Evolutionary conservation across 2,797 vertebrate genomes (phyloP).

Genomic region (Scleropages formosus): DNA sequence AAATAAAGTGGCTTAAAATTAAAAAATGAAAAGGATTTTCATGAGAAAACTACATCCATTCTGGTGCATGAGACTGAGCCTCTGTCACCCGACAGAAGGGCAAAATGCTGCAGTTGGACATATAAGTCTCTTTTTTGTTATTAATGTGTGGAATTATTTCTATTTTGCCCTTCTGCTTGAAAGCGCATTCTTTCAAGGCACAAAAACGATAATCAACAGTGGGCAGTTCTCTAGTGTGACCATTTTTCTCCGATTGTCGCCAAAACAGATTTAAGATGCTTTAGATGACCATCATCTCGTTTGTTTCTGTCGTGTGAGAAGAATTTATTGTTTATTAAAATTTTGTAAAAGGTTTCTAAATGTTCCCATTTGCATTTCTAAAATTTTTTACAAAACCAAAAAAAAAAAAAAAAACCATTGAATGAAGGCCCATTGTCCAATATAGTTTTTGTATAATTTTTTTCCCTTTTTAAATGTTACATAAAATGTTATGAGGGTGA

Average conservation of each 20-base stretch:
- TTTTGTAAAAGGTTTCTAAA: slow-evolving; percentile 20
- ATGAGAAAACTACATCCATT: slow-evolving; percentile 36
- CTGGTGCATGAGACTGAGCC: slow-evolving; percentile 43
- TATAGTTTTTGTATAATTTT: slow-evolving; percentile 20
- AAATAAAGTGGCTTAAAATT: slow-evolving; percentile 57
- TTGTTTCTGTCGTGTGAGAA: no score
- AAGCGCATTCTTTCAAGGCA: slow-evolving; percentile 86
- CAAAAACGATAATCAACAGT: slow-evolving; percentile 70
- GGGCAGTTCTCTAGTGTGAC: slow-evolving; percentile 43
- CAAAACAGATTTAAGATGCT: background rate
- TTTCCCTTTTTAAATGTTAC: slow-evolving; percentile 35
- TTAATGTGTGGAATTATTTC: slow-evolving; percentile 14
- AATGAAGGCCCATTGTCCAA: slow-evolving; percentile 34
- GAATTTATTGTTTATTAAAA: slow-evolving; percentile 30
- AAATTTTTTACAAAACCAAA: slow-evolving; percentile 37
- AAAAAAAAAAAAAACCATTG: slow-evolving; percentile 32
- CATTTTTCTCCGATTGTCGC: slow-evolving; percentile 8
- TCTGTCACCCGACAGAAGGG: slow-evolving; percentile 45
- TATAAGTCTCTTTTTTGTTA: slow-evolving; percentile 62
- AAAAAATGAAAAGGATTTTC: slow-evolving; percentile 44
- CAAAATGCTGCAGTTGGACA: slow-evolving; percentile 55
- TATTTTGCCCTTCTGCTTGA: slow-evolving; percentile 47
- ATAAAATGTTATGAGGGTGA: slow-evolving; percentile 30
- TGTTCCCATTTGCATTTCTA: background rate
- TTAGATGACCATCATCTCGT: background rate